Base-by-base conservation (phyloP, 2,113 vertebrate species). In the Anhinga rufa region DNA sequence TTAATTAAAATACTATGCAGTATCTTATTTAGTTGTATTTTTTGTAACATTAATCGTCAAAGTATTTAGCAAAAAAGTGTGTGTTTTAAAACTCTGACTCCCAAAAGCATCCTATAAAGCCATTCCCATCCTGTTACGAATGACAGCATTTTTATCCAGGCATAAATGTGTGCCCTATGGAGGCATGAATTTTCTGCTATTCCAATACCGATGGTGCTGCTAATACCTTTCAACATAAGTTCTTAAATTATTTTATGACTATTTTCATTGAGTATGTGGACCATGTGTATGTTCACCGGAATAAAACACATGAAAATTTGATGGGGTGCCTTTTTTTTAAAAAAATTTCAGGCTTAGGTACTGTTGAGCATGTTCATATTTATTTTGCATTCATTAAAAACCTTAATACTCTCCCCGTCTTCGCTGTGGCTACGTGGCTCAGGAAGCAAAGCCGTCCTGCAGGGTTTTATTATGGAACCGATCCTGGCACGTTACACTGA, bases 211-310 rank as follows among this genome's bases (percentile, higher is more conserved):
- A 97, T 98, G 98, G 97, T 98, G 97, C 98, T 98, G 97, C 97
- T 97, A 98, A 90, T 91, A 94, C 70, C 79, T 86, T 96, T 55
- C 96, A 95, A 95, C 95, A 52, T 20, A 93, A 81, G 92, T 97
- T 98, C 95, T 98, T 98, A 98, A 98, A 93, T 98, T 98, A 98
- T 98, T 98, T 98, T 97, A 95, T 91, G 96, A 97, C 93, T 97
- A 42, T 97, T 98, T 97, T 97, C 85, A 92, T 97, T 89, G 94
- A 92, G 75, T 97, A 77, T 97, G 93, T 98, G 96, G 96, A 92
- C 91, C 92, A 97, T 80, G 96, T 97, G 95, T 98, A 97, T 87
- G 94, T 97, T 98, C 96, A 97, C 93, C 95, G 94, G 96, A 97
- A 98, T 98, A 98, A 98, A 98, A 97, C 96, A 92, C 88, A 72